phyloP scores from a whole-genome alignment of 2,113 vertebrate species.

The Cinclus mexicanus region DNA sequence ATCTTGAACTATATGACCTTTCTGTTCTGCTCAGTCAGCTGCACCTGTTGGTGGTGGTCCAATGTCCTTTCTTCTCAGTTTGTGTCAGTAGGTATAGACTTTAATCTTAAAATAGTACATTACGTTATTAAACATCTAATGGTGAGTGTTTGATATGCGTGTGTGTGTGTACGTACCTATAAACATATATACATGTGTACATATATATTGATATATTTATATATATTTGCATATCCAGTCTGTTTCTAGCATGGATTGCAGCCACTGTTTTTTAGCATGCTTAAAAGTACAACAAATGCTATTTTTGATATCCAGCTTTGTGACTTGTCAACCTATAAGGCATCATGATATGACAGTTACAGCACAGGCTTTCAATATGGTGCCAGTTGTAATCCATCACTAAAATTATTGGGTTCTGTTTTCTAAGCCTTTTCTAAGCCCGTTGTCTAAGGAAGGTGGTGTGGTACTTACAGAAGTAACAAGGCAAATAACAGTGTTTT shows the following conservation, averaged over 20 bases:
- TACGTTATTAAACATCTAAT: not conserved
- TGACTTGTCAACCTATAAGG: not conserved
- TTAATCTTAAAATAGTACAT: not conserved
- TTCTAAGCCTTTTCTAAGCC: not conserved
- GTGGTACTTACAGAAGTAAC: not conserved
- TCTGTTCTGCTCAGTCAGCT: not conserved
- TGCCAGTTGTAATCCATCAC: not conserved
- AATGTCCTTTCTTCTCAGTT: not conserved
- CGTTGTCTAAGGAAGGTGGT: not conserved
- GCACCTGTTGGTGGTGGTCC: not conserved
- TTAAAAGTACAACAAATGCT: not conserved
- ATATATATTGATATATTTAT: not conserved
- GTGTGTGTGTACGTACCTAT: accelerated
- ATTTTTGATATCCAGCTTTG: not conserved
- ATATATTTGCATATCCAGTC: not conserved
- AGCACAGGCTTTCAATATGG: not conserved
- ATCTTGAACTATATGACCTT: not conserved
- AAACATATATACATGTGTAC: not conserved
- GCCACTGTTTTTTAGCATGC: not conserved
- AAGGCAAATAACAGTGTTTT: not conserved
- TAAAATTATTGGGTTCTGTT: not conserved
- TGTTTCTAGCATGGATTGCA: not conserved
- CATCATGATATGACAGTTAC: not conserved
- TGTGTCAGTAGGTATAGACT: not conserved
- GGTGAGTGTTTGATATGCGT: not conserved